Conservation (phyloP, 2,888 invertebrate species). For the Volucella inanis region DNA sequence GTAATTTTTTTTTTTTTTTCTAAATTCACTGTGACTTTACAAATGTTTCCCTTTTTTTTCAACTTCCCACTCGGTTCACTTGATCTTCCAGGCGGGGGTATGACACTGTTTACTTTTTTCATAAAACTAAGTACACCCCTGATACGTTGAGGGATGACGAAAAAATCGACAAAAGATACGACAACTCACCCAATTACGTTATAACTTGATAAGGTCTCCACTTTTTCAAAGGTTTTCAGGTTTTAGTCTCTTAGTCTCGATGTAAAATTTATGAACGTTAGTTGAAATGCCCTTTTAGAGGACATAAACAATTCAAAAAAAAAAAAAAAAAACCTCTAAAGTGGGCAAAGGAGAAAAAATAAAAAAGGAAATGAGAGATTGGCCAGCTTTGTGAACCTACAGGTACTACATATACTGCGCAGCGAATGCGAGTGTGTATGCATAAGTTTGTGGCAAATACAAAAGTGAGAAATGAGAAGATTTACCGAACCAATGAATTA, state of each 20-base stretch:
- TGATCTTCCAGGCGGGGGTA: conserved; percentile 7
- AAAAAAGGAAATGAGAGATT: conserved; percentile 23
- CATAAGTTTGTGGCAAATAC: conserved; percentile 6
- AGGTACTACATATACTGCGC: no score
- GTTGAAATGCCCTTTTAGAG: conserved; percentile 66
- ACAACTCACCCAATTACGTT: conserved; percentile 21
- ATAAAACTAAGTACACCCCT: conserved; percentile 49
- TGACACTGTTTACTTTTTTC: conserved; percentile 61
- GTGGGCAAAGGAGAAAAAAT: background rate
- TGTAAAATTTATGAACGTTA: conserved; percentile 63
- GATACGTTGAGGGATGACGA: background rate
- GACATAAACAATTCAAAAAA: conserved; percentile 62
- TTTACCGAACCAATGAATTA: conserved; percentile 30
- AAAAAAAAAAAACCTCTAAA: conserved; percentile 12
- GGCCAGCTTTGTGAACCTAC: conserved; percentile 22
- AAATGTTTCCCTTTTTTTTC: conserved; percentile 7
- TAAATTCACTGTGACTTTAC: conserved; percentile 26
- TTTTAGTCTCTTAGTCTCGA: conserved; percentile 43
- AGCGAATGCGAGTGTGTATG: background rate
- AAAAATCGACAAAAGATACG: conserved; percentile 1
- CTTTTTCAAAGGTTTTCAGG: conserved; percentile 25
- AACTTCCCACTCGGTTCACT: conserved; percentile 19
- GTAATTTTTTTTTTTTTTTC: background rate
- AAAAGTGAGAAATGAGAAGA: conserved; percentile 8
- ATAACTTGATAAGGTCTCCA: conserved; percentile 58